phyloP scores from a whole-genome alignment of 2,797 vertebrate species.

The Acestrorhynchus altus region DNA sequence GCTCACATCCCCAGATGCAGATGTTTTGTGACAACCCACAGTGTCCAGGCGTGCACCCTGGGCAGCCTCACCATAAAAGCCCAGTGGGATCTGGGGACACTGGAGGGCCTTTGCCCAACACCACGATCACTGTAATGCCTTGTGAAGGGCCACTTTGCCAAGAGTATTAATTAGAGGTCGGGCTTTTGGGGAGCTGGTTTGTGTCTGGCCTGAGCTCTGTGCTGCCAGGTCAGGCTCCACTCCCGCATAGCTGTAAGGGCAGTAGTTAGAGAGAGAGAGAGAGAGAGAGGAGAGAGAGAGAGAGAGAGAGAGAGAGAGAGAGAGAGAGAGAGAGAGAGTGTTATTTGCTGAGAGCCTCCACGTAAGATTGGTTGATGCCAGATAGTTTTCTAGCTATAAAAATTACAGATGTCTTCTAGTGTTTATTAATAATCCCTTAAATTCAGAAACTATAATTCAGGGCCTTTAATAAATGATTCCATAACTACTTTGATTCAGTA shows the following conservation, averaged over 20 bases:
- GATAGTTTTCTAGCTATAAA: neutral
- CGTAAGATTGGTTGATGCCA: neutral
- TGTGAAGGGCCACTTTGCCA: slow-evolving; percentile 77
- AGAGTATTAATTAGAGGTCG: slow-evolving; percentile 84
- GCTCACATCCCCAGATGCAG: slow-evolving; percentile 58
- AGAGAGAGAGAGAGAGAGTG: slow-evolving; percentile 35
- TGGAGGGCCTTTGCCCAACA: slow-evolving; percentile 45
- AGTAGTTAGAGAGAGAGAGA: slow-evolving; percentile 32
- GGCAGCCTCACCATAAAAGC: slow-evolving; percentile 38
- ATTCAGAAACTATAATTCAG: neutral
- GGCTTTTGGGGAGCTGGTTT: slow-evolving; percentile 76
- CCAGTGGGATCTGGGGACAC: slow-evolving; percentile 49
- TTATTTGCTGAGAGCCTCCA: neutral
- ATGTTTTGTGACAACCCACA: slow-evolving; percentile 64
- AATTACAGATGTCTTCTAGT: neutral
- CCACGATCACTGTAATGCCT: slow-evolving; percentile 68
- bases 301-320: slow-evolving; percentile 35
- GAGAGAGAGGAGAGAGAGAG: slow-evolving; percentile 36
- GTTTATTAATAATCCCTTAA: slow-evolving; percentile 36
- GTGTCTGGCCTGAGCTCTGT: slow-evolving; percentile 66
- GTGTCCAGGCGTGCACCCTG: slow-evolving; percentile 57
- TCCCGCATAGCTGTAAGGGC: slow-evolving; percentile 50
- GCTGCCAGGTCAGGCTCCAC: slow-evolving; percentile 73
- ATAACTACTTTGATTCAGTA: neutral
- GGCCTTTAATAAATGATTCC: neutral